phyloP scores from a whole-genome alignment of 2,113 vertebrate species.

The Struthidea cinerea region DNA sequence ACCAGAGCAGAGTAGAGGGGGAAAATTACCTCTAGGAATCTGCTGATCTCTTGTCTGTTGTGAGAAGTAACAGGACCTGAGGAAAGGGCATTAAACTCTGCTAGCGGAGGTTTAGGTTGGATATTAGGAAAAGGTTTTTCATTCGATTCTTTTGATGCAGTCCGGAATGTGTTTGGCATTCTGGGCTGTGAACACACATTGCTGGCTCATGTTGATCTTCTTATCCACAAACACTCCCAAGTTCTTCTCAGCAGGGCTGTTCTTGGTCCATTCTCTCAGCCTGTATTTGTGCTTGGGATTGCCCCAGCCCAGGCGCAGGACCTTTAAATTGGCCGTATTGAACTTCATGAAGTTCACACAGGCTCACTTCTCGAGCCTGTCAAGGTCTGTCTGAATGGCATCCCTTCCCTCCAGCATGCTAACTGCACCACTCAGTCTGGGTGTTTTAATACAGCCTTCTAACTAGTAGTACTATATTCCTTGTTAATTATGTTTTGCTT shows the following conservation, averaged over 20 bases:
- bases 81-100: neutral
- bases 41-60: neutral
- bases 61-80: neutral
- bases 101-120: neutral
- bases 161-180: neutral
- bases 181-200: accelerated
- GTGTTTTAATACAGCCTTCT: neutral
- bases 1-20: neutral
- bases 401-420: neutral
- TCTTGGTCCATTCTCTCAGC: neutral
- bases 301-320: neutral
- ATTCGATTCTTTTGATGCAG: neutral
- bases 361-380: neutral
- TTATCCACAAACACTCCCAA: neutral
- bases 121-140: neutral
- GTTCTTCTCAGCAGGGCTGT: neutral
- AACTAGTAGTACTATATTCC: neutral
- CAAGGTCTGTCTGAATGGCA: neutral
- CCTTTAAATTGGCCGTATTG: neutral
- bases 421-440: neutral
- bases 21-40: neutral
- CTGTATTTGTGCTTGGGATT: neutral
- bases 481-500: neutral
- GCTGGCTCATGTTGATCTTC: neutral
- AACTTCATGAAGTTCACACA: neutral